Conservation (phyloP, 30 jellyfish, hydroid and myxozoan species). For the Chrysaora quinquecirrha region DNA sequence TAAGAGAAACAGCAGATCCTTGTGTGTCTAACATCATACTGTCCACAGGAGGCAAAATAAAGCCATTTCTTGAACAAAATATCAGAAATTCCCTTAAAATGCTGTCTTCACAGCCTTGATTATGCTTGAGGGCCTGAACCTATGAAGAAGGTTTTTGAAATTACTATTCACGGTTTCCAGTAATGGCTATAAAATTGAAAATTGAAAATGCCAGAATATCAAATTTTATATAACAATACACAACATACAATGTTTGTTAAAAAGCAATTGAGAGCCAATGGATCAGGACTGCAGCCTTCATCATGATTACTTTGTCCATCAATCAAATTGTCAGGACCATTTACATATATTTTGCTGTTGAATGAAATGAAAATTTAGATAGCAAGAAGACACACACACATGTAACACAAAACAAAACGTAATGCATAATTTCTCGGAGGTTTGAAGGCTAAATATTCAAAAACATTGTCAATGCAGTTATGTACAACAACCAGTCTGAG, state of each 20-base stretch:
- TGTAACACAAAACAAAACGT: too few relatives aligned
- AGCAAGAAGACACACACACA: too few relatives aligned
- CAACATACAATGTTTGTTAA: constrained; percentile 71
- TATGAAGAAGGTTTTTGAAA: constrained; percentile 1
- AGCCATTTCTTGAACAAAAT: constrained; percentile 72
- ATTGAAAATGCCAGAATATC: not conserved
- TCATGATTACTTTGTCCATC: constrained; percentile 3
- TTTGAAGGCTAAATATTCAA: too few relatives aligned
- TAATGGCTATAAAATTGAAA: not conserved
- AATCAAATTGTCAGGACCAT: not conserved
- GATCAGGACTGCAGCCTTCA: constrained; percentile 55
- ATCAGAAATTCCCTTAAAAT: constrained; percentile 63
- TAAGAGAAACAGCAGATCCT: constrained; percentile 62
- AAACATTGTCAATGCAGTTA: too few relatives aligned
- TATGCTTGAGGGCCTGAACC: constrained; percentile 84
- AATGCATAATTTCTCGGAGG: too few relatives aligned
- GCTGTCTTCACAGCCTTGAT: constrained; percentile 80
- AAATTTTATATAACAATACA: not conserved
- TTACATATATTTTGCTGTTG: too few relatives aligned
- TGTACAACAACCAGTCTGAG: too few relatives aligned
- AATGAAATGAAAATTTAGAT: too few relatives aligned
- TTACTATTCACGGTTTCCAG: too few relatives aligned
- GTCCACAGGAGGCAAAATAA: constrained; percentile 69
- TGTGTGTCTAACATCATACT: constrained; percentile 14
- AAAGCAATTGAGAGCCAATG: constrained; percentile 76